Evolutionary conservation across 2,113 vertebrate species (phyloP).

Genomic region (Balaeniceps rex): DNA sequence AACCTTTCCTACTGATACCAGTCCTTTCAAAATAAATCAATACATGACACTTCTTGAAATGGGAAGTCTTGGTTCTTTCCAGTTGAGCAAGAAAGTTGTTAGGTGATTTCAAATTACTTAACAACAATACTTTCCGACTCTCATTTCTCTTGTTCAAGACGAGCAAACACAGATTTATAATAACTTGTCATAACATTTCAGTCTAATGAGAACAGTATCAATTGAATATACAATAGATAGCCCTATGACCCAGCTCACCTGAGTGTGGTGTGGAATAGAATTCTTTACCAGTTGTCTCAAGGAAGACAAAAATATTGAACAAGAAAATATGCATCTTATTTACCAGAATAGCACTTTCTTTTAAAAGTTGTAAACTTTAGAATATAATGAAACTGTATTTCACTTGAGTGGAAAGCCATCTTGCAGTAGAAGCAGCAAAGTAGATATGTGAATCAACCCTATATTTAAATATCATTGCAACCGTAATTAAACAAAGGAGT

Average conservation of each 20-base stretch:
- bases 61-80: background rate
- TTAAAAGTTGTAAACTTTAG: background rate
- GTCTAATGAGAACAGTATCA: background rate
- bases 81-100: background rate
- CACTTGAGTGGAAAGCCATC: background rate
- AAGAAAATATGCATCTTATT: background rate
- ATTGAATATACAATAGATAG: background rate
- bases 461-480: background rate
- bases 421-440: background rate
- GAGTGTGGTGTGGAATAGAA: background rate
- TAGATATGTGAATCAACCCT: background rate
- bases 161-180: background rate
- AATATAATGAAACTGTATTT: background rate
- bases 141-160: constrained; percentile 11
- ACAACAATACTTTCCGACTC: background rate
- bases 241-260: background rate
- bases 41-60: background rate
- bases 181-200: background rate
- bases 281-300: background rate
- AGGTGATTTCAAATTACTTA: background rate
- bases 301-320: background rate
- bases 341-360: background rate
- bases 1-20: background rate
- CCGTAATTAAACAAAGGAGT: constrained; percentile 9
- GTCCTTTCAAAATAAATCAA: background rate